phyloP scores from a whole-genome alignment of 2,888 invertebrate genomes.

The Nomada fucata region DNA sequence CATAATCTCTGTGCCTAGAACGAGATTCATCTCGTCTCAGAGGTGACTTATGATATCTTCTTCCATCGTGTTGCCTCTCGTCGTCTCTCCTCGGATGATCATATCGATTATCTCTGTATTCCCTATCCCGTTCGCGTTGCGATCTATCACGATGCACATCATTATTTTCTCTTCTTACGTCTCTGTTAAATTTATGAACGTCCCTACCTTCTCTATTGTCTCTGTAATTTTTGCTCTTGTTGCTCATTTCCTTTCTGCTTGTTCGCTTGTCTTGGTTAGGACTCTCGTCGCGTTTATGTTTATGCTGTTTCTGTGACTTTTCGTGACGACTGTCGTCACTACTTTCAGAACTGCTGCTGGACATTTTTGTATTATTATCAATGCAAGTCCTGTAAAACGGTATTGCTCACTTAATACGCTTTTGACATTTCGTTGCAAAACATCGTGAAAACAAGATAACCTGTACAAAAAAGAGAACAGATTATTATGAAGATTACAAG shows the following conservation, averaged over 20 bases:
- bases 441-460: conserved; percentile 35
- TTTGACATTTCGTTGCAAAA: background rate
- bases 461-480: conserved; percentile 30
- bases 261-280: conserved; percentile 54
- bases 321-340: conserved; percentile 59
- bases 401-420: background rate
- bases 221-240: conserved; percentile 53
- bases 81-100: conserved; percentile 64
- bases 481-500: background rate
- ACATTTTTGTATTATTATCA: conserved; percentile 38
- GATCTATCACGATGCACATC: conserved; percentile 68
- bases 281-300: conserved; percentile 53
- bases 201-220: conserved; percentile 60
- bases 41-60: conserved; percentile 67
- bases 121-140: conserved; percentile 64
- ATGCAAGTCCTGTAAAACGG: background rate
- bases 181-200: conserved; percentile 53
- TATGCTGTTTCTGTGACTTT: conserved; percentile 43
- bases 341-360: conserved; percentile 51
- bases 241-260: conserved; percentile 43
- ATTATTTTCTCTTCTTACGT: conserved; percentile 58
- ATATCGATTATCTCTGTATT: conserved; percentile 59
- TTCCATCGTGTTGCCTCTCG: conserved; percentile 55
- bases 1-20: conserved; percentile 60
- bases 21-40: conserved; percentile 57